Percentiles rank a stretch among this genome's conserved stretches.
These are phyloP conservation scores for Tiaroga cobitis DNA, from an alignment of 2,797 vertebrate genomes.

Conservation along the genomic window DNA sequence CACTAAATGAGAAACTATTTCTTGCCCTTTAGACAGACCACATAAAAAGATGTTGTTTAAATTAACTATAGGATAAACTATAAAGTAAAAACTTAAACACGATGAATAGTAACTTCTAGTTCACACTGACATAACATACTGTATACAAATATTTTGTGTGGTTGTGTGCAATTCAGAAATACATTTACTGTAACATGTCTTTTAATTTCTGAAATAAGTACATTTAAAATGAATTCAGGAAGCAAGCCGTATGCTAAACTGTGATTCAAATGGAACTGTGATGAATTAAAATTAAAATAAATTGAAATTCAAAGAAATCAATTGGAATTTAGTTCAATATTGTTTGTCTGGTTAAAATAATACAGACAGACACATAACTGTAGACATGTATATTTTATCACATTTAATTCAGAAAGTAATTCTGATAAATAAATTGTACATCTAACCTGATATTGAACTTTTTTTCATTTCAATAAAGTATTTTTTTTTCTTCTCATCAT, in stretches of 20 bases:
- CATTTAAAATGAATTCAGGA: not conserved
- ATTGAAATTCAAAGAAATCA: no score
- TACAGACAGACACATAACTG: no score
- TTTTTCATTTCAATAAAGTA: not conserved
- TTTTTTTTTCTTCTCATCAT: not conserved
- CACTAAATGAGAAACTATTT: not conserved
- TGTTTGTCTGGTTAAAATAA: no score
- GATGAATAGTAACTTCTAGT: not conserved
- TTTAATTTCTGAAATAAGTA: not conserved
- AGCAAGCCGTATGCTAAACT: not conserved
- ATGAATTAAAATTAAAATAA: no score
- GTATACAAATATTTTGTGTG: not conserved
- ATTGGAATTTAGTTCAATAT: no score
- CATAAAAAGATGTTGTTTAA: not conserved
- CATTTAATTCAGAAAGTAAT: not conserved
- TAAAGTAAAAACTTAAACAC: not conserved
- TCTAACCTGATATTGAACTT: not conserved
- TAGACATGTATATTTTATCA: no score
- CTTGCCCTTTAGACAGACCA: conserved; percentile 5
- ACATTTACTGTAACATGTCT: not conserved
- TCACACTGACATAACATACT: not conserved
- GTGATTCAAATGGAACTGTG: not conserved
- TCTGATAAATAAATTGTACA: not conserved
- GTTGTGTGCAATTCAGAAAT: not conserved
- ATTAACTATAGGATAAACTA: not conserved